Percentiles rank a stretch among this genome's conserved stretches.
Conservation (phyloP, 2,888 invertebrate genomes). For the Tortrix viridana region DNA sequence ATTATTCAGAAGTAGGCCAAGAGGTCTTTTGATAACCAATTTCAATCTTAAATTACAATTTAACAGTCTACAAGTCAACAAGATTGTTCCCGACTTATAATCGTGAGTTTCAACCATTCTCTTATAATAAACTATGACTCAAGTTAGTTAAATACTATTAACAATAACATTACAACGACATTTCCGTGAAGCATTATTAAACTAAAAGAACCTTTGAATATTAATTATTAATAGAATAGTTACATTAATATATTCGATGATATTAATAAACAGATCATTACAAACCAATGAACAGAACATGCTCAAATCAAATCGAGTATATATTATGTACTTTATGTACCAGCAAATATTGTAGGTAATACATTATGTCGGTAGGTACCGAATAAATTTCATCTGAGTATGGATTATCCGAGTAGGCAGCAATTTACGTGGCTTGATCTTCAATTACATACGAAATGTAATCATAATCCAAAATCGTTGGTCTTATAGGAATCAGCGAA, state of each 20-base stretch:
- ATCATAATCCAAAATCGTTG: conserved; percentile 21
- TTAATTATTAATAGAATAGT: no score
- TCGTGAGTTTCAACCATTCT: no score
- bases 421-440: conserved; percentile 31
- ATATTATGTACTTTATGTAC: conserved; percentile 16
- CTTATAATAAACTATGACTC: no score
- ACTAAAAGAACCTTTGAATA: no score
- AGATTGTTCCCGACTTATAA: background rate
- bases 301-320: conserved; percentile 12
- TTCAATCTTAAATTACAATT: background rate
- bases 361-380: conserved; percentile 3
- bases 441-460: conserved; percentile 36
- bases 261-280: background rate
- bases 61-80: background rate
- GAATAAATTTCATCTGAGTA: conserved; percentile 29
- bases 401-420: conserved; percentile 19
- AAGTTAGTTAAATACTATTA: no score
- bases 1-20: conserved; percentile 14
- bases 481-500: conserved; percentile 14
- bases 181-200: no score
- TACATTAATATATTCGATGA: background rate
- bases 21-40: conserved; percentile 1
- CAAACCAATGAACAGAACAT: conserved; percentile 22
- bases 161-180: no score
- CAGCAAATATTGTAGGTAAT: conserved; percentile 5